Evolutionary conservation across 2,888 invertebrate genomes (phyloP).

Genomic region (Hemithea aestivaria): DNA sequence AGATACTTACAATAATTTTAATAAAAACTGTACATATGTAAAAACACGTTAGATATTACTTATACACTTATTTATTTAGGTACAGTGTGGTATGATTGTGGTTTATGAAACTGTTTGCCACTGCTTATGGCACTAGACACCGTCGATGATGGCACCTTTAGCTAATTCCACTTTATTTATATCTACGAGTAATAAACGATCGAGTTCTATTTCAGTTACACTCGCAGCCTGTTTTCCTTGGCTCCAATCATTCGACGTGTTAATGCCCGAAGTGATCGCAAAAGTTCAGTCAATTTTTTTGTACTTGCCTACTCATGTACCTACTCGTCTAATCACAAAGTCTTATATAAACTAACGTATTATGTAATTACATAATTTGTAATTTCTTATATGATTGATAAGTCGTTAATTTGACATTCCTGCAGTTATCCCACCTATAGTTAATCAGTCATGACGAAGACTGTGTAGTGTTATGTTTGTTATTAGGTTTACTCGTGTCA

Average conservation of each 20-base stretch:
- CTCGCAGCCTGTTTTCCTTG: constrained; percentile 1
- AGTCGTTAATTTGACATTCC: constrained; percentile 32
- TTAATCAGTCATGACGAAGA: constrained; percentile 72
- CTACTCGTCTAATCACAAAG: constrained; percentile 7
- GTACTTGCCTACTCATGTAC: constrained; percentile 27
- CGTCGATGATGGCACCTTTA: constrained; percentile 28
- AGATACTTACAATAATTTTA: constrained; percentile 61
- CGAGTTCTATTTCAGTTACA: constrained; percentile 5
- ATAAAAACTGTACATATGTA: constrained; percentile 73
- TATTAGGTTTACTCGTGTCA: constrained; percentile 63
- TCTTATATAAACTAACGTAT: constrained; percentile 20
- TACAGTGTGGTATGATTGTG: constrained; percentile 62
- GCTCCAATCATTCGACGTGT: constrained; percentile 24
- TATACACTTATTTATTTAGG: constrained; percentile 75
- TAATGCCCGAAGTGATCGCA: constrained; percentile 39
- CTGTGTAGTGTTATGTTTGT: constrained; percentile 71
- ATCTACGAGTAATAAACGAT: too few species aligned
- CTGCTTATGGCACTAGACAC: constrained; percentile 50
- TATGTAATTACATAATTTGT: neutral
- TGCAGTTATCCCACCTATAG: constrained; percentile 69
- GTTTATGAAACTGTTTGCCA: constrained; percentile 54
- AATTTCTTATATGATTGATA: too few species aligned
- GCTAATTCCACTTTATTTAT: too few species aligned
- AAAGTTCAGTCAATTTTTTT: constrained; percentile 52
- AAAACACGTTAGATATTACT: constrained; percentile 70